These are phyloP conservation scores for Alligator mississippiensis DNA, from an alignment of 2,113 vertebrate species.

Conservation along the genomic window DNA sequence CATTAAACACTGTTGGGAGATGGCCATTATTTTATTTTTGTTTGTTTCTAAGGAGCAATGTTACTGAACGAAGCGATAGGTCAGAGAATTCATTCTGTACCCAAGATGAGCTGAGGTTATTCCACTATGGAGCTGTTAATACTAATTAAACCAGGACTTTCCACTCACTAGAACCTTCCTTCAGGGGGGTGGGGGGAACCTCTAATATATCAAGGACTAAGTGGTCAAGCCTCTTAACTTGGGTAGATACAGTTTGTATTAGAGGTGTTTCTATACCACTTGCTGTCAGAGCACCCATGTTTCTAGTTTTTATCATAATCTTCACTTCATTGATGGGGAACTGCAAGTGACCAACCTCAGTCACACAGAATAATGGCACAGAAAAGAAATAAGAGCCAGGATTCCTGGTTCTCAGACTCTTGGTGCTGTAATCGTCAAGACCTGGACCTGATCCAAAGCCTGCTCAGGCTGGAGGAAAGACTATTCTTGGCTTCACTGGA, in stretches of 20 bases:
- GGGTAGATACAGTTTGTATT: too few relatives aligned
- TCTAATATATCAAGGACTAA: not conserved
- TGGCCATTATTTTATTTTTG: not conserved
- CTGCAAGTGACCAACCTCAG: not conserved
- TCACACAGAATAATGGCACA: not conserved
- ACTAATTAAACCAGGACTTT: not conserved
- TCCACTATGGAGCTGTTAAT: not conserved
- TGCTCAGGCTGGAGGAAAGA: not conserved
- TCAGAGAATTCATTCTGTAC: not conserved
- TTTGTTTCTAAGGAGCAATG: not conserved
- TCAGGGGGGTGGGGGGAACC: not conserved
- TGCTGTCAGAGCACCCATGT: too few relatives aligned
- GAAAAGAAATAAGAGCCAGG: not conserved
- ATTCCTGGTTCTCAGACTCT: not conserved
- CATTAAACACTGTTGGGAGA: not conserved
- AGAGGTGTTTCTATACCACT: too few relatives aligned
- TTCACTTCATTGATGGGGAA: not conserved
- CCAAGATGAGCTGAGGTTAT: not conserved
- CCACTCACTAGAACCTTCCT: not conserved
- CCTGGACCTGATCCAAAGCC: not conserved
- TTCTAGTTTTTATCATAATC: too few relatives aligned
- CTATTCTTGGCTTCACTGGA: not conserved
- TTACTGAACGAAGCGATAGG: fast-evolving
- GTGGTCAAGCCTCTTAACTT: too few relatives aligned
- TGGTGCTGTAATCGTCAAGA: too few relatives aligned